Conservation (phyloP, 2,113 vertebrate species). For the Limanda limanda region DNA sequence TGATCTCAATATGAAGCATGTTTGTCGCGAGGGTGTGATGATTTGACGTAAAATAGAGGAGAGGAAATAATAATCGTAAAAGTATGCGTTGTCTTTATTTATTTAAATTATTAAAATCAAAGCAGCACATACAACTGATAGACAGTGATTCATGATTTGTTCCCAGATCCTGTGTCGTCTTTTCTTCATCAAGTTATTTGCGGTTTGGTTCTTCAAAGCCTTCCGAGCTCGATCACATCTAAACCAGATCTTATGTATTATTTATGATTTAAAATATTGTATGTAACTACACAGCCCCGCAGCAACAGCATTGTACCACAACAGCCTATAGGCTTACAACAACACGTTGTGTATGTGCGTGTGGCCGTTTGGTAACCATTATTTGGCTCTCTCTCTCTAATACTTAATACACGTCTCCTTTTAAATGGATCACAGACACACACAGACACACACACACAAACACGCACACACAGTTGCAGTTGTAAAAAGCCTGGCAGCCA, state of each 20-base stretch:
- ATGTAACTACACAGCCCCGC: no score
- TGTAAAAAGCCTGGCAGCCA: constrained; percentile 64
- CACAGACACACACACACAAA: constrained; percentile 7
- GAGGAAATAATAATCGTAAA: background rate
- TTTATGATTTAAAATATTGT: no score
- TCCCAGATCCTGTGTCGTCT: background rate
- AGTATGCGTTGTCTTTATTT: no score
- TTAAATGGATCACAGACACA: constrained; percentile 53
- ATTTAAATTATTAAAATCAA: background rate
- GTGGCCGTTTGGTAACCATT: constrained; percentile 46
- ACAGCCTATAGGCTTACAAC: background rate
- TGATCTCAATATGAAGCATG: background rate
- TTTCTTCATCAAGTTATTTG: background rate
- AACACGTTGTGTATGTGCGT: background rate
- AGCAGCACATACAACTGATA: background rate
- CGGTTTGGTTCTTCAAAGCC: no score
- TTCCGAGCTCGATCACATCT: no score
- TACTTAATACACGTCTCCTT: constrained; percentile 74
- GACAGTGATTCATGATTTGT: no score
- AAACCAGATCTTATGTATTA: no score
- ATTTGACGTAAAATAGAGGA: background rate
- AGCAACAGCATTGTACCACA: background rate
- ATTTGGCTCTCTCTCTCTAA: constrained; percentile 61
- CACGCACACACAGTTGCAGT: constrained; percentile 17
- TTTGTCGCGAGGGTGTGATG: constrained; percentile 3